Evolutionary conservation across 2,113 vertebrate species (phyloP).

Genomic region (Erythrocercus mccallii): DNA sequence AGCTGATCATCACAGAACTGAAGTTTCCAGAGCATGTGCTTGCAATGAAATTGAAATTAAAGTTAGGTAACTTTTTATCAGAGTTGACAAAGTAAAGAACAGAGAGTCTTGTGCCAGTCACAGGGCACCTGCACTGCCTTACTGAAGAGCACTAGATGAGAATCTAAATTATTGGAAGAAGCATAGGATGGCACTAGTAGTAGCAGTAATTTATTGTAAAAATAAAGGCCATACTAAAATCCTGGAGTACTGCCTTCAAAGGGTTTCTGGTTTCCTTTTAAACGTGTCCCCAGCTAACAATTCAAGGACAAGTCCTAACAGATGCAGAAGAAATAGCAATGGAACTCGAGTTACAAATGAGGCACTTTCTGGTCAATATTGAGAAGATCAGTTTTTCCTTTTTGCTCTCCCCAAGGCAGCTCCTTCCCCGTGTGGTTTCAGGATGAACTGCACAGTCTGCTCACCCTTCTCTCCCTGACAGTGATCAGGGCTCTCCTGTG

Average conservation of each 20-base stretch:
- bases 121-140: not conserved
- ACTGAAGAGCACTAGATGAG: not conserved
- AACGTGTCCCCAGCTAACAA: not conserved
- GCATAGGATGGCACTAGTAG: not conserved
- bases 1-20: not conserved
- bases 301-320: not conserved
- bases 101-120: not conserved
- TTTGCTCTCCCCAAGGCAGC: not conserved
- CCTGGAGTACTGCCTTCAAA: not conserved
- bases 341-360: not conserved
- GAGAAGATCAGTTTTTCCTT: not conserved
- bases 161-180: not conserved
- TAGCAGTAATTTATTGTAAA: not conserved
- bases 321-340: not conserved
- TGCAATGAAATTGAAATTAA: not conserved
- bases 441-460: not conserved
- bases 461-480: not conserved
- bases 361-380: not conserved
- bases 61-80: not conserved
- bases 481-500: not conserved
- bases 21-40: not conserved
- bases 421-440: constrained; percentile 3
- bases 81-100: not conserved
- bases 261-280: not conserved
- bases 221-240: not conserved